Base-by-base conservation (phyloP, 2,113 vertebrate genomes). In the Hippocampus abdominalis region DNA sequence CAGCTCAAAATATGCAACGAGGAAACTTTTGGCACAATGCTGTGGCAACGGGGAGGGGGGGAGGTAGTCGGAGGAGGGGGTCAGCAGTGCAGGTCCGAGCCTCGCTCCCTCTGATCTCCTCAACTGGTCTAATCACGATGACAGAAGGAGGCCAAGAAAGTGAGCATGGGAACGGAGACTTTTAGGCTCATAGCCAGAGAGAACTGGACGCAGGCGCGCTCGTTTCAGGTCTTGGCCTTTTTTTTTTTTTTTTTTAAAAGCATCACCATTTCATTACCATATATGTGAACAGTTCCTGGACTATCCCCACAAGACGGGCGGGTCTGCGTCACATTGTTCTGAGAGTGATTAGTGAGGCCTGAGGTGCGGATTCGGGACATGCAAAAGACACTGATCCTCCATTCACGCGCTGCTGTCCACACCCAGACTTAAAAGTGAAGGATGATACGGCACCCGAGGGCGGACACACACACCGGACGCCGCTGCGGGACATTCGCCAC, bases 71-170 rank as follows among this genome's bases (percentile, higher is more conserved):
- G 73, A 84, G 85, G 71, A 72, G 82, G 83, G 84, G 82, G 69
- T 86, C 83, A 87, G 69, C 39, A 63, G 75, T 69, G 79, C 61
- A 51, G 76, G 61, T 84, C 75, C 72, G 62, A 59, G 64, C 75
- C 76, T 77, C 69, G 76, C 68, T 54, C 68, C 49, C 83, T 91
- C 80, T 89, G 89, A 91, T 91, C 89, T 88, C 73, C 73, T 72
- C 74, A 21, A 65, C 59, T 82, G 60, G 42, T 74, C 74, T 90
- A 90, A 90, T 90, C 83, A 78, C 73, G 66, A 11, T 88, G 89
- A 90, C 88, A 91, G 84, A 86, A 90, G 83, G 84, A 91, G 89
- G 88, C 67, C 84, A 83, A 75, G 72, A 81, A 21, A 77, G 74
- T 64, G 77, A 82, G 68, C 68, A 5, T 73, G 66, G 65, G 70